Conservation (phyloP, 2,797 vertebrate species). For the Stomatorhinus walkeri region DNA sequence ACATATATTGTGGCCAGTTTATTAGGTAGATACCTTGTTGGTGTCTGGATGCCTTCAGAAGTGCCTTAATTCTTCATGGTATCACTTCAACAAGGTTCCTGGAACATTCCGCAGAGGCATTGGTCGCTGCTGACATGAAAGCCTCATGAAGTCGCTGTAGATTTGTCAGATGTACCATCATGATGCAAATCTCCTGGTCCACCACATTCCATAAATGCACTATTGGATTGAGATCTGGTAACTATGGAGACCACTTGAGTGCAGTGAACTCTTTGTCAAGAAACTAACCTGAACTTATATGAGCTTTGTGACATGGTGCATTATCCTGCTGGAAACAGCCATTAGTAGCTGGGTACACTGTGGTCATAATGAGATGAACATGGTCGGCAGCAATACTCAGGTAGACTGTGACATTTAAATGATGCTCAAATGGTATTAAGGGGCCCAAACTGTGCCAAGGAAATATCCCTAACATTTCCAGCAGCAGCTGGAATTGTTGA, state of each 20-base stretch:
- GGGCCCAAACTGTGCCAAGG: not conserved
- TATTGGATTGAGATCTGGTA: not conserved
- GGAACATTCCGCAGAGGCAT: not conserved
- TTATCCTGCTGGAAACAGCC: not conserved
- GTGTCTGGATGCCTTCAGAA: not conserved
- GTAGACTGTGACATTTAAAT: not conserved
- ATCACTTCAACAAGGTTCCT: not conserved
- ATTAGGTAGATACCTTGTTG: not conserved
- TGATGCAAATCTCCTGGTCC: not conserved
- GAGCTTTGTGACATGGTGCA: not conserved
- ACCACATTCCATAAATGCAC: not conserved
- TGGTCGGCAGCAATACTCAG: not conserved
- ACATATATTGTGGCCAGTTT: not conserved
- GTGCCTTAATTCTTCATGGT: not conserved
- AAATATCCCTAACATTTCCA: not conserved
- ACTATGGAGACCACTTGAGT: not conserved
- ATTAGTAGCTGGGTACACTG: not conserved
- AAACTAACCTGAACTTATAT: not conserved
- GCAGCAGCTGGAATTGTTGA: not conserved
- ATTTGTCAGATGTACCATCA: not conserved
- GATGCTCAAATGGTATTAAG: not conserved
- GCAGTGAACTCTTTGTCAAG: not conserved
- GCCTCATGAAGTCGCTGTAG: not conserved
- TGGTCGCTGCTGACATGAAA: not conserved
- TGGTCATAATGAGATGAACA: not conserved